A percentile compares a stretch with the other conserved stretches of the same genome.
These are phyloP conservation scores for Plebejus argus DNA, from an alignment of 2,888 invertebrate genomes.

Conservation along the genomic window DNA sequence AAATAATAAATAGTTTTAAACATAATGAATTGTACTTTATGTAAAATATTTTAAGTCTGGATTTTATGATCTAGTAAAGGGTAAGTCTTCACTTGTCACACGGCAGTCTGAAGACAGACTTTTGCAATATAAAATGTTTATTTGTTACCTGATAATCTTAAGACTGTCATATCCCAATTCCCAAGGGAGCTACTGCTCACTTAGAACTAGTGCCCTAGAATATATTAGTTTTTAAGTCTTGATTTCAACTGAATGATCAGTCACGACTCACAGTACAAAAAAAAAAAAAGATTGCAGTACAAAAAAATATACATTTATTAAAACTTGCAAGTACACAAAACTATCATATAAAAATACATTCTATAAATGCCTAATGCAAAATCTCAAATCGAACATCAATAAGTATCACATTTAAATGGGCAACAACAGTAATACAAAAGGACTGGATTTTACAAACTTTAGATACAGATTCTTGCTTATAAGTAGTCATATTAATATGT, in stretches of 20 bases:
- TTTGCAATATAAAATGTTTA: background rate
- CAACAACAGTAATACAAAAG: no score
- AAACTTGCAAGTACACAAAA: constrained; percentile 38
- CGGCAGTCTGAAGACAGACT: background rate
- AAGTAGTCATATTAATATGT: no score
- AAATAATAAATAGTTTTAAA: constrained; percentile 19
- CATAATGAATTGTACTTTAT: background rate
- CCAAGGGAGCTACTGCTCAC: no score
- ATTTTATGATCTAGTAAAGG: background rate
- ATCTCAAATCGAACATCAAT: constrained; percentile 14
- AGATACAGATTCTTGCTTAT: no score
- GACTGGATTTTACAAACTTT: no score
- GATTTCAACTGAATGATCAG: background rate
- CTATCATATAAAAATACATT: constrained; percentile 36
- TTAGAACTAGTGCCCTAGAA: background rate
- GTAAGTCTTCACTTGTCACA: no score
- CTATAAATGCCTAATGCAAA: constrained; percentile 24
- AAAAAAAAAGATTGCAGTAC: background rate
- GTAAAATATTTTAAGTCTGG: background rate
- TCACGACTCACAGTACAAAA: background rate
- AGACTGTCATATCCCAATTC: no score
- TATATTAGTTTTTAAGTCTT: background rate
- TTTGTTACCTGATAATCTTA: background rate
- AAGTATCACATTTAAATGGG: constrained; percentile 16
- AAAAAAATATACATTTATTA: constrained; percentile 26